phyloP scores from a whole-genome alignment of 2,888 invertebrate species.

The Diaperis boleti region DNA sequence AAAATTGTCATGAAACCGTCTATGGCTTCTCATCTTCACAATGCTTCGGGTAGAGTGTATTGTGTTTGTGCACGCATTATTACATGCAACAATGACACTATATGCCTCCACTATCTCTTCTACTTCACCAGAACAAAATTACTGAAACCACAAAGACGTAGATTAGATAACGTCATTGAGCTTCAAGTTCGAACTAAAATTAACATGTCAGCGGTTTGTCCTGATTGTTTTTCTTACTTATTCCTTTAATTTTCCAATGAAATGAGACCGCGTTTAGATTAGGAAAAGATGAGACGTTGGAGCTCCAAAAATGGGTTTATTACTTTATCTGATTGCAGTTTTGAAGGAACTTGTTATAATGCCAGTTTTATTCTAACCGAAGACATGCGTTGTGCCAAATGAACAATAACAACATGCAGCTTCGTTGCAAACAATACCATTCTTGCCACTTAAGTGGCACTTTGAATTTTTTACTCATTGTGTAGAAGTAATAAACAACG shows the following conservation, averaged over 20 bases:
- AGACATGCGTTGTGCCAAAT: conserved; percentile 15
- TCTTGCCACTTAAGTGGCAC: conserved; percentile 17
- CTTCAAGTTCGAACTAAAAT: not conserved
- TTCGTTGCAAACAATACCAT: conserved; percentile 22
- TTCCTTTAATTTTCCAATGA: too few relatives aligned
- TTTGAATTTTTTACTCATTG: conserved; percentile 32
- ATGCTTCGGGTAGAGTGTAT: conserved; percentile 16
- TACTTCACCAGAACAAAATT: conserved; percentile 30
- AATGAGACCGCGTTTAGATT: too few relatives aligned
- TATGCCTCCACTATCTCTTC: conserved; percentile 33
- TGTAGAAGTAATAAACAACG: conserved; percentile 34
- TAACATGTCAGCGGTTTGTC: not conserved
- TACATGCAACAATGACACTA: conserved; percentile 31
- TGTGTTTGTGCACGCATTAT: conserved; percentile 34
- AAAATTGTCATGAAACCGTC: conserved; percentile 19
- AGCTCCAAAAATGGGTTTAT: too few relatives aligned
- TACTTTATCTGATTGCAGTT: too few relatives aligned
- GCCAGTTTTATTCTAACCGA: too few relatives aligned
- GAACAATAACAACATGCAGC: conserved; percentile 21
- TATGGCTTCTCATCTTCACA: conserved; percentile 26
- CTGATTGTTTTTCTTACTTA: not conserved
- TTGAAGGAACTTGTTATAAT: not conserved
- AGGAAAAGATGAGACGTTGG: too few relatives aligned
- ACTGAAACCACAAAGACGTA: conserved; percentile 16
- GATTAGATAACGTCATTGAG: conserved; percentile 16